Evolutionary conservation across 2,888 invertebrate genomes (phyloP).

Genomic region (Lycocerus yunnanus): DNA sequence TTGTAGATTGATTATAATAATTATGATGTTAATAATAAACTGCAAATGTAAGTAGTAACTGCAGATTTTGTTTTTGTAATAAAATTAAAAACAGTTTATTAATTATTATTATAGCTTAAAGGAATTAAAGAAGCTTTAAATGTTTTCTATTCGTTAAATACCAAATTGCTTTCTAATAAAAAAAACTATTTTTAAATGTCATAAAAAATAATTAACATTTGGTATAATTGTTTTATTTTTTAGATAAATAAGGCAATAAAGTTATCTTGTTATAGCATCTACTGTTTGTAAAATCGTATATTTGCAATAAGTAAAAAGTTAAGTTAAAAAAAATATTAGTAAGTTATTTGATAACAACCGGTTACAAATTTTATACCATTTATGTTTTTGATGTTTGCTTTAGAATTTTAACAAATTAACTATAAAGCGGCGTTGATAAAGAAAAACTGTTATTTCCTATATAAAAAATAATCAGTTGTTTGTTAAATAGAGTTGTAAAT

Average conservation of each 20-base stretch:
- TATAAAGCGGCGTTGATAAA: neutral
- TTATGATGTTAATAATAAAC: no score
- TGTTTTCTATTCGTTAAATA: neutral
- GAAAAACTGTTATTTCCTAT: neutral
- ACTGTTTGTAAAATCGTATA: neutral
- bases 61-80: no score
- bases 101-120: neutral
- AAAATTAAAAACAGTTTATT: neutral
- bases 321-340: neutral
- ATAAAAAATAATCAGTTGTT: constrained; percentile 1
- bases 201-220: neutral
- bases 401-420: neutral
- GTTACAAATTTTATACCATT: neutral
- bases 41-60: no score
- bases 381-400: neutral
- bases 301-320: neutral
- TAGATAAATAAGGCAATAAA: neutral
- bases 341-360: neutral
- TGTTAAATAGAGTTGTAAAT: neutral
- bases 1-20: no score
- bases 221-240: neutral
- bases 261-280: neutral
- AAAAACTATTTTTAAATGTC: neutral
- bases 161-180: neutral
- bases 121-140: neutral